Evolutionary conservation across 1,140 invertebrate species (phyloP).

Genomic region (Drosophila dunni): DNA sequence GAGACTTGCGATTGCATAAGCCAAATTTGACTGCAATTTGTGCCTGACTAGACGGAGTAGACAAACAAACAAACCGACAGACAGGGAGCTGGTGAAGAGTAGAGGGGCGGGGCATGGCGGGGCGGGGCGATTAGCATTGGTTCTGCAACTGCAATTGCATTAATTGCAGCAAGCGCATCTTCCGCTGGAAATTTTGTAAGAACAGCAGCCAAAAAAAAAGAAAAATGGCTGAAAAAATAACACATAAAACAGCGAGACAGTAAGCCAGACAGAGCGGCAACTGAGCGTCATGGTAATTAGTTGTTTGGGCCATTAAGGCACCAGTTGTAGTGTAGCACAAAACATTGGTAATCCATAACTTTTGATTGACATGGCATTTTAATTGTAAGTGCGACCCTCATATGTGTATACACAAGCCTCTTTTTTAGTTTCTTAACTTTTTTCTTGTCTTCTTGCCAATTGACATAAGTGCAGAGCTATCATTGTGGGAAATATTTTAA

Average conservation of each 20-base stretch:
- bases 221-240: background rate
- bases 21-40: constrained; percentile 20
- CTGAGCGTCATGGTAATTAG: constrained; percentile 68
- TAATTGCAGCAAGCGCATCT: constrained; percentile 70
- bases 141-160: constrained; percentile 70
- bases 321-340: constrained; percentile 16
- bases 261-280: constrained; percentile 9
- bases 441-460: constrained; percentile 31
- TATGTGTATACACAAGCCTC: constrained; percentile 22
- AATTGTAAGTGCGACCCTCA: constrained; percentile 62
- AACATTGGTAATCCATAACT: constrained; percentile 58
- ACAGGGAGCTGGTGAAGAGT: background rate
- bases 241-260: background rate
- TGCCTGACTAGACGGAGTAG: constrained; percentile 10
- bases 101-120: constrained; percentile 5
- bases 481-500: constrained; percentile 72
- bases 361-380: constrained; percentile 78
- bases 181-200: constrained; percentile 60
- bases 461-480: constrained; percentile 55
- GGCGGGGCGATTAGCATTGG: constrained; percentile 44
- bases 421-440: constrained; percentile 8
- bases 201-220: constrained; percentile 49
- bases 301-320: constrained; percentile 29
- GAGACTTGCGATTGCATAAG: constrained; percentile 55
- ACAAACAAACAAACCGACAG: background rate